These are phyloP conservation scores for Stegostoma tigrinum DNA, from an alignment of 2,113 vertebrate species.

Conservation along the genomic window DNA sequence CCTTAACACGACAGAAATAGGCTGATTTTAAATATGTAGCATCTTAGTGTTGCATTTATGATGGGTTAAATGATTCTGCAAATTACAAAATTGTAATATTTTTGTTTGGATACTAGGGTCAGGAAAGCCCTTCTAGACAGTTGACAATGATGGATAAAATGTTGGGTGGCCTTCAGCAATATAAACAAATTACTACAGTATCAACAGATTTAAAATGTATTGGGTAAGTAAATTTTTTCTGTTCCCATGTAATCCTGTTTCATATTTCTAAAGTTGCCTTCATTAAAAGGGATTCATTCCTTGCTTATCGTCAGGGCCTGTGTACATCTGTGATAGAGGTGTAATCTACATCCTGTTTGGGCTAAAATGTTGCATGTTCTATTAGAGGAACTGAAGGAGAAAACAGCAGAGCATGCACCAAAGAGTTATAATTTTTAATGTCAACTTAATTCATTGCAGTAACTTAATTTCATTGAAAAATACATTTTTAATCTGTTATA, in stretches of 20 bases:
- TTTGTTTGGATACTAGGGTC: neutral
- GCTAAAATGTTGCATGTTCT: neutral
- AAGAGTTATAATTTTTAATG: neutral
- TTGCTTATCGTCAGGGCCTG: neutral
- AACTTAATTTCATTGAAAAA: neutral
- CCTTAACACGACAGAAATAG: neutral
- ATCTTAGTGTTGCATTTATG: neutral
- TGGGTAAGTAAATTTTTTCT: neutral
- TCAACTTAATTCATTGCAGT: neutral
- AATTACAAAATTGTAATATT: neutral
- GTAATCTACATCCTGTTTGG: neutral
- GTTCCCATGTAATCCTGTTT: neutral
- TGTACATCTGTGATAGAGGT: neutral
- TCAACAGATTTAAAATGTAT: neutral
- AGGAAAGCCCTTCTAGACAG: neutral
- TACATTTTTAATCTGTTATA: neutral
- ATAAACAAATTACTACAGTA: neutral
- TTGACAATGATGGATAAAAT: slow-evolving; percentile 28
- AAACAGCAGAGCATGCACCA: neutral
- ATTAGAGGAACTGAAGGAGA: neutral
- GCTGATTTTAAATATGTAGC: neutral
- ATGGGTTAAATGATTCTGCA: neutral
- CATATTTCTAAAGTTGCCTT: neutral
- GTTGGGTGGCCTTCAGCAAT: slow-evolving; percentile 7
- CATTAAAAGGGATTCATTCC: neutral